Evolutionary conservation across 2,113 vertebrate genomes (phyloP), one percentile per base, ranked within the genome.

Genomic region (Strigops habroptila): DNA sequence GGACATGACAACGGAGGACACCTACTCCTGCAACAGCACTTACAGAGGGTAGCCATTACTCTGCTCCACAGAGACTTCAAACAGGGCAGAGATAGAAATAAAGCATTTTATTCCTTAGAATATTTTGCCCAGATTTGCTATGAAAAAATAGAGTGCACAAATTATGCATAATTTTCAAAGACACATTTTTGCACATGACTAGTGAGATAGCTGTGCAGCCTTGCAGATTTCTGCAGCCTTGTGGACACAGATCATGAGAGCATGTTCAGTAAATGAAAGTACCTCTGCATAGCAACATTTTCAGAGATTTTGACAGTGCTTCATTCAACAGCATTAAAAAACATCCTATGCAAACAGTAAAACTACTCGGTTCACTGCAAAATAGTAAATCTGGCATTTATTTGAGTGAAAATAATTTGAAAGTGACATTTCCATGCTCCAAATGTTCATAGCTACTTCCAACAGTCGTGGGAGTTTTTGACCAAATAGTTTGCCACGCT

Each of bases 11-110:
- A 5, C 2, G 22, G 59, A 86, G 28, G 46, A 43, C 22, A 73
- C 2, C 21, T 27, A 30, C 12, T 43, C 24, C 33, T 65, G 14
- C 30, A 83, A 48, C 21, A 86, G 24, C 2, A 5, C 35, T 88
- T 69, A 24, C 3, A 23, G 2, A 0, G 16, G 3, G 15, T 60
- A 64, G 63, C 18, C 13, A 4, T 48, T 71, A 52, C 22, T 51
- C 27, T 10, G 6, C n/a, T 73, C 18, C 57, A 46, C 21, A 52
- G 33, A 27, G 21, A 43, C 39, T 52, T 73, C 24, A 60, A 39
- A 44, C 0, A 3, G 9, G 1, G 15, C 1, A 2, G 8, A 30
- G 3, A 4, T 22, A 2, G 10, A 82, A 90, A 80, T 15, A 65
- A 68, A 37, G 6, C 7, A 57, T 49, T 83, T 43, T 28, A 63